Conservation (phyloP, 2,888 invertebrate genomes). For the Ephialtes manifestator region DNA sequence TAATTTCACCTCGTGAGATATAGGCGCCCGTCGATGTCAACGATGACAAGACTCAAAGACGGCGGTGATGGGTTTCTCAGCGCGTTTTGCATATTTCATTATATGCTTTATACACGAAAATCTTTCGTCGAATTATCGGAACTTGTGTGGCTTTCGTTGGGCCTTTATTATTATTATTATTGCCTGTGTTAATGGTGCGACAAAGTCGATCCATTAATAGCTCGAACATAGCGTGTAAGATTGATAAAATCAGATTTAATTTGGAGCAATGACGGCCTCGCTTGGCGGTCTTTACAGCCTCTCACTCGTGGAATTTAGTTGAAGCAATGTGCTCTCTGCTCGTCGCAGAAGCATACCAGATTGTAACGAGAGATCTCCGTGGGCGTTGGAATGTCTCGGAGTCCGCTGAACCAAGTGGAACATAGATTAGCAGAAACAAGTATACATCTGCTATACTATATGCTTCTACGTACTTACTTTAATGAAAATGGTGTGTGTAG, state of each 20-base stretch:
- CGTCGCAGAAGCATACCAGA: constrained; percentile 23
- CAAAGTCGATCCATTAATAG: not conserved
- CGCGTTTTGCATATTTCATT: not conserved
- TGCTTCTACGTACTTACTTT: not conserved
- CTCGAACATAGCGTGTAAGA: not conserved
- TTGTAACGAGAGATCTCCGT: constrained; percentile 41
- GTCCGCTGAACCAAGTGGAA: constrained; percentile 62
- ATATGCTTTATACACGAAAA: not conserved
- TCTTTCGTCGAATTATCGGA: not conserved
- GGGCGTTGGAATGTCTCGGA: constrained; percentile 67
- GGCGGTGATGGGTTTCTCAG: not conserved
- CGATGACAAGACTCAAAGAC: constrained; percentile 44
- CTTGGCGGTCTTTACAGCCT: constrained; percentile 35
- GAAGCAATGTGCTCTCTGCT: constrained; percentile 21
- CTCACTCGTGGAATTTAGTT: constrained; percentile 44
- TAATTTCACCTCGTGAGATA: constrained; percentile 66
- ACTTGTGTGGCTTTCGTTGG: not conserved
- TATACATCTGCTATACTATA: constrained; percentile 35
- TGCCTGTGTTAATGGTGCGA: not conserved
- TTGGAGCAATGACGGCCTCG: constrained; percentile 44
- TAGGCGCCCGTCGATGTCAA: constrained; percentile 57
- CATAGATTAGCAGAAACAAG: constrained; percentile 61
- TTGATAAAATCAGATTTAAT: constrained; percentile 56
- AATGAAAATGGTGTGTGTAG: constrained; percentile 6
- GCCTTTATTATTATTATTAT: not conserved